Evolutionary conservation across 2,113 vertebrate species (phyloP).

Genomic region (Ptilonorhynchus violaceus): DNA sequence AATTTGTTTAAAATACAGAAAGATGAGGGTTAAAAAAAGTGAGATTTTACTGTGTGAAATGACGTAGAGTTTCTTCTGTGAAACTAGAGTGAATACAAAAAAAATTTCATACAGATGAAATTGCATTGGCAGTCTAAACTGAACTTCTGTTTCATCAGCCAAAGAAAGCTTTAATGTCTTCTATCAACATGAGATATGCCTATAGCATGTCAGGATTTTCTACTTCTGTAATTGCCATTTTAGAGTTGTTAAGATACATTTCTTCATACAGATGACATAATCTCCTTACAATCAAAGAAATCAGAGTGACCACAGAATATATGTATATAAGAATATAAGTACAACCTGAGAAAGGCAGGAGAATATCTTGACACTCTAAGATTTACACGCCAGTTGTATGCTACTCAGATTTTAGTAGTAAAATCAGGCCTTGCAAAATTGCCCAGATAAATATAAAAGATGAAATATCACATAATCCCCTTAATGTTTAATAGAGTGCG

Average conservation of each 20-base stretch:
- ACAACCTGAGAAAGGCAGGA: neutral
- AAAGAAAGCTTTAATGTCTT: neutral
- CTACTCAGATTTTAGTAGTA: neutral
- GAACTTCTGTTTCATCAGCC: neutral
- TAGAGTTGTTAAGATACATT: neutral
- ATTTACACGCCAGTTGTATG: neutral
- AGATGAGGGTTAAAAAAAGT: neutral
- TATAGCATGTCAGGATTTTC: neutral
- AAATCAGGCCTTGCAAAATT: neutral
- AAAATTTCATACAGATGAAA: neutral
- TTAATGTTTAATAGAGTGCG: neutral
- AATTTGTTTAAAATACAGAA: neutral
- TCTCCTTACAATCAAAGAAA: neutral
- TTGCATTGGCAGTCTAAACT: neutral
- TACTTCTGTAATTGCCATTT: neutral
- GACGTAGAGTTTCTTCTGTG: neutral
- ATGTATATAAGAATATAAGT: neutral
- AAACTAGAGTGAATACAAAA: neutral
- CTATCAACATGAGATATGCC: neutral
- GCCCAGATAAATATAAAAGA: neutral
- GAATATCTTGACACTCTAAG: neutral
- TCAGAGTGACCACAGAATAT: neutral
- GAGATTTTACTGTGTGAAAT: neutral
- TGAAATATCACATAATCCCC: neutral
- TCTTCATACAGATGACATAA: neutral